Evolutionary conservation across 2,888 invertebrate genomes (phyloP).

Genomic region (Parasteatoda lunata): DNA sequence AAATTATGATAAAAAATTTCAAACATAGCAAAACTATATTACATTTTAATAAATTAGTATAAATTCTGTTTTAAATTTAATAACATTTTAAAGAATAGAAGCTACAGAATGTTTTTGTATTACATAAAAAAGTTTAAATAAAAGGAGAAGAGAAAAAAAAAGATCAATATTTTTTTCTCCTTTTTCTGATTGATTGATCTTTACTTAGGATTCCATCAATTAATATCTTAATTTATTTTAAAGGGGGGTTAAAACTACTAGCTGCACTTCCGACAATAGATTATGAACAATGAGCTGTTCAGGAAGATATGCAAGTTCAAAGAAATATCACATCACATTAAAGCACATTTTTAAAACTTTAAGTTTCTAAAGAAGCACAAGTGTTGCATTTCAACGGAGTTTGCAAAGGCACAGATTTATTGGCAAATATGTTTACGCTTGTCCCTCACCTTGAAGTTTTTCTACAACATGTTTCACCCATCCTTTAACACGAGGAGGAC

Average conservation of each 20-base stretch:
- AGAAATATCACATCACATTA: slow-evolving; percentile 1
- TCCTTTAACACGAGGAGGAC: slow-evolving; percentile 75
- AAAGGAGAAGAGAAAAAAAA: no score
- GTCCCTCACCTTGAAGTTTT: slow-evolving; percentile 78
- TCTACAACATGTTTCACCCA: slow-evolving; percentile 86
- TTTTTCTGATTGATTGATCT: neutral
- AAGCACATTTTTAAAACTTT: slow-evolving; percentile 34
- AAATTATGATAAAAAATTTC: no score
- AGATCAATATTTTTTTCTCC: neutral
- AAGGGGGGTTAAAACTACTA: neutral
- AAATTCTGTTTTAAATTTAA: no score
- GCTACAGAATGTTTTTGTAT: no score
- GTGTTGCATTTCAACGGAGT: slow-evolving; percentile 48
- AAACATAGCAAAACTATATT: no score
- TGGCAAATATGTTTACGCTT: slow-evolving; percentile 23
- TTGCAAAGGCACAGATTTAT: slow-evolving; percentile 54
- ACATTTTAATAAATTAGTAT: no score
- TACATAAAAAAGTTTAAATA: no score
- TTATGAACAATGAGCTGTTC: neutral
- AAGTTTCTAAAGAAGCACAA: neutral
- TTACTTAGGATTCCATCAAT: neutral
- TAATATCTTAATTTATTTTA: neutral
- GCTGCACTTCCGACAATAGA: neutral
- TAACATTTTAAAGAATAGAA: neutral
- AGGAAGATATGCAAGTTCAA: neutral